A percentile compares a stretch with the other conserved stretches of the same genome.
Evolutionary conservation across 2,888 invertebrate genomes (phyloP).

Genomic region (Sarcophaga rosellei): DNA sequence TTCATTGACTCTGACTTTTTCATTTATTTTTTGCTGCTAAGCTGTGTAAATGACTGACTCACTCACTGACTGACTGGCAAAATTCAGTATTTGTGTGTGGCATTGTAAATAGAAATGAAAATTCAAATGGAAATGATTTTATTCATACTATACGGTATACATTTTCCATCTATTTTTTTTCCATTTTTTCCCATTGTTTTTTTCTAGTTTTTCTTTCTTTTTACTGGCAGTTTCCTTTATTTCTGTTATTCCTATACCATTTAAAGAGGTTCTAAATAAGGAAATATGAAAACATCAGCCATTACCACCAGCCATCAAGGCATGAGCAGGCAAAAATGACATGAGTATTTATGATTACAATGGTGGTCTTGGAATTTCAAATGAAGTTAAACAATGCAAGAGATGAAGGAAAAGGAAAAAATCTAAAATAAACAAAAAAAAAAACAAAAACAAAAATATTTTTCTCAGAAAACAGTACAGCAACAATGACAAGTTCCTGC

Average conservation of each 20-base stretch:
- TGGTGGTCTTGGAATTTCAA: constrained; percentile 50
- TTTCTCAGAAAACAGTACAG: background rate
- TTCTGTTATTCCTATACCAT: background rate
- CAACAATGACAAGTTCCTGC: constrained; percentile 53
- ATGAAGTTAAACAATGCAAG: constrained; percentile 24
- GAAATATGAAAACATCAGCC: constrained; percentile 37
- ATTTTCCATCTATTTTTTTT: no score
- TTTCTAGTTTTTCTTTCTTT: background rate
- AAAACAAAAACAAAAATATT: background rate
- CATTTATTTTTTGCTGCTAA: background rate
- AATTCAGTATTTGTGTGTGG: constrained; percentile 29
- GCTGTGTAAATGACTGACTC: constrained; percentile 3
- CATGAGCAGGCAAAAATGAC: constrained; percentile 10
- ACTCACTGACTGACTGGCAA: constrained; percentile 34
- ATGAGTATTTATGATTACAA: constrained; percentile 55
- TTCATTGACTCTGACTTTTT: constrained; percentile 42
- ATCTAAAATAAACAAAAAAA: background rate
- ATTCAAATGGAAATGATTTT: constrained; percentile 41
- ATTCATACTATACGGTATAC: background rate
- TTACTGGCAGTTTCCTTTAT: background rate
- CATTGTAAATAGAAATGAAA: constrained; percentile 30
- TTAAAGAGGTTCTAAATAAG: background rate
- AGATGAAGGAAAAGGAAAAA: constrained; percentile 1
- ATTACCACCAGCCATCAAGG: background rate
- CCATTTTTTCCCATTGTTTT: no score